Conservation (phyloP, 2,888 invertebrate species). For the Leptopterna dolabrata region DNA sequence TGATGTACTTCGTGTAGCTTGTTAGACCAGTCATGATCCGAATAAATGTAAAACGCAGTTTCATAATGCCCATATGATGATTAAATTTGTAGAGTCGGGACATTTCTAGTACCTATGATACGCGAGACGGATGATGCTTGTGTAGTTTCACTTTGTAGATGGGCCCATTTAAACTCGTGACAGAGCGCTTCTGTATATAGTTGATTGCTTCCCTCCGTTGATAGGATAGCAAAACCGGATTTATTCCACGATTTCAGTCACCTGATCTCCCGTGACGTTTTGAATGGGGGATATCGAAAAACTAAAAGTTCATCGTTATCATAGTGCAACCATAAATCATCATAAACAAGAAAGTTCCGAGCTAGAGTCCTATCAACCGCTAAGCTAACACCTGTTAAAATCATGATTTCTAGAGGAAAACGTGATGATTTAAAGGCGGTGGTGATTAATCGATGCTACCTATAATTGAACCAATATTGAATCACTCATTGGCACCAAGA, state of each 20-base stretch:
- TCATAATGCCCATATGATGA: neutral
- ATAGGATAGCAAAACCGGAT: neutral
- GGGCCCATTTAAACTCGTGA: neutral
- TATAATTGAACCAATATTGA: too few species aligned
- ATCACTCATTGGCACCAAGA: too few species aligned
- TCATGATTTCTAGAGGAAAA: too few species aligned
- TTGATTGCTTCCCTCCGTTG: neutral
- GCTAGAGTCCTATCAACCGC: too few species aligned
- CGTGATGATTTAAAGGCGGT: too few species aligned
- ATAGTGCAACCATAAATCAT: neutral
- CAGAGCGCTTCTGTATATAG: neutral
- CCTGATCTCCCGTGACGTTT: neutral
- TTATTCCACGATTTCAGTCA: neutral
- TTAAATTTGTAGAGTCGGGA: neutral
- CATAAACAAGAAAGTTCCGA: neutral
- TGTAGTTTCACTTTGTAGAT: neutral
- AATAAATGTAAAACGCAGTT: too few species aligned
- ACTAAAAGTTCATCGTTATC: neutral
- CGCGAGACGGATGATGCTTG: neutral
- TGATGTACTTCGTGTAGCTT: too few species aligned
- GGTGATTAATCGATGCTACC: too few species aligned
- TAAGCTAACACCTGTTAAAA: too few species aligned
- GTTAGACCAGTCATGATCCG: too few species aligned
- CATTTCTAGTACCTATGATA: neutral
- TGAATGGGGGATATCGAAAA: neutral